These are phyloP conservation scores for Polylopha cassiicola DNA, from an alignment of 2,888 invertebrate species.

Conservation along the genomic window DNA sequence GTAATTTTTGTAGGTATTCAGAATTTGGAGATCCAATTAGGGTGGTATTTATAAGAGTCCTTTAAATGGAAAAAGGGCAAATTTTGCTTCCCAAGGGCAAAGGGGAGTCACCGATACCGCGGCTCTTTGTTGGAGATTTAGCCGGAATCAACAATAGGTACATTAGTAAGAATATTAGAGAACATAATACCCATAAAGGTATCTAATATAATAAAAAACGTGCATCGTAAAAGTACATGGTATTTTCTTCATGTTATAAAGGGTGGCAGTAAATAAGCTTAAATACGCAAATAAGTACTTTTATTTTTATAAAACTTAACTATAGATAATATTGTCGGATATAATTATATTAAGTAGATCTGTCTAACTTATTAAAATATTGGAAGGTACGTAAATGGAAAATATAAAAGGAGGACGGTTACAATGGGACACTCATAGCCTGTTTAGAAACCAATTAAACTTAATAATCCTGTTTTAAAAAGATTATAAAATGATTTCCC, in stretches of 20 bases:
- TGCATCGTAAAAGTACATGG: no score
- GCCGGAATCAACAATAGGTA: no score
- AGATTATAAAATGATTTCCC: constrained; percentile 44
- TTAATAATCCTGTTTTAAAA: constrained; percentile 58
- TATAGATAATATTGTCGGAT: no score
- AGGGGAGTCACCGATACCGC: constrained; percentile 10
- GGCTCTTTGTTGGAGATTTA: constrained; percentile 17
- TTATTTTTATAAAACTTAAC: no score
- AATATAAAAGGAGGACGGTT: constrained; percentile 38
- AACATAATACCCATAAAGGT: no score
- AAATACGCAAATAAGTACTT: no score
- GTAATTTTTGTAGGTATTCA: constrained; percentile 35
- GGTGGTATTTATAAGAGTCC: constrained; percentile 24
- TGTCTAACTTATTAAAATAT: constrained; percentile 35
- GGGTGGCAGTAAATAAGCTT: no score
- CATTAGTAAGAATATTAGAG: no score
- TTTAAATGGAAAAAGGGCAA: constrained; percentile 26
- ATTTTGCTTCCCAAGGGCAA: constrained; percentile 18
- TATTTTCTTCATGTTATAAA: no score
- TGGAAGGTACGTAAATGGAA: constrained; percentile 33
- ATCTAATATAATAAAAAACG: no score
- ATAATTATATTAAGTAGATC: no score
- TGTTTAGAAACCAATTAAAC: constrained; percentile 64
- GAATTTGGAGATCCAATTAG: constrained; percentile 34
- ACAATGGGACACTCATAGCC: constrained; percentile 47